Evolutionary conservation across 2,113 vertebrate genomes (phyloP).

Genomic region (Dermatemys mawii): DNA sequence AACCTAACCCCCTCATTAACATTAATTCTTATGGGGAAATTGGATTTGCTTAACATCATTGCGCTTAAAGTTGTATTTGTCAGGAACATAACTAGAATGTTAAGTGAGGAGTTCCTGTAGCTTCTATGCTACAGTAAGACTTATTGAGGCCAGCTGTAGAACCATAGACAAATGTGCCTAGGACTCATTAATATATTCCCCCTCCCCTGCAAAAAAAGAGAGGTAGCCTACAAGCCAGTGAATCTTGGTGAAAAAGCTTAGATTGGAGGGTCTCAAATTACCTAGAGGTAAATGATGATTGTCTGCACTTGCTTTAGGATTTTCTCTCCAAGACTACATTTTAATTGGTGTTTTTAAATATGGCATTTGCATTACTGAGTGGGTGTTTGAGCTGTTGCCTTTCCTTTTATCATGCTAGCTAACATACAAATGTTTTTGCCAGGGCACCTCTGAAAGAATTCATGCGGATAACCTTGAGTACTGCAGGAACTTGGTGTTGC

Average conservation of each 20-base stretch:
- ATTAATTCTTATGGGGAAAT: too few relatives aligned
- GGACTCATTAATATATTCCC: neutral
- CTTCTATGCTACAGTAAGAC: neutral
- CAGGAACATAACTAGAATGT: too few relatives aligned
- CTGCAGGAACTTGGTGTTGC: neutral
- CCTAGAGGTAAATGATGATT: neutral
- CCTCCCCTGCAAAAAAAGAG: neutral
- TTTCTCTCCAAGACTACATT: neutral
- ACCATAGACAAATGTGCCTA: neutral
- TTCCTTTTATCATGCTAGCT: neutral
- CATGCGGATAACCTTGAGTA: neutral
- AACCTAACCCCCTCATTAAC: too few relatives aligned
- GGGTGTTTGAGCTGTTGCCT: neutral
- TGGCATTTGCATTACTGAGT: neutral
- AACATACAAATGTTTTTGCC: neutral
- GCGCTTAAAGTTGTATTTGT: too few relatives aligned
- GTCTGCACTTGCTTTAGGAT: neutral
- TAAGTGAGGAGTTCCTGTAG: too few relatives aligned
- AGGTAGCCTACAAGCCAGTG: neutral
- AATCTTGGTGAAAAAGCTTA: neutral
- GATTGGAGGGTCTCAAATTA: neutral
- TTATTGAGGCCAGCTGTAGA: neutral
- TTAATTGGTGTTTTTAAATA: neutral
- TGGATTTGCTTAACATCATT: too few relatives aligned
- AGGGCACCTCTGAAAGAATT: neutral